phyloP scores from a whole-genome alignment of 2,888 invertebrate genomes.

The Didymodactylos carnosus region DNA sequence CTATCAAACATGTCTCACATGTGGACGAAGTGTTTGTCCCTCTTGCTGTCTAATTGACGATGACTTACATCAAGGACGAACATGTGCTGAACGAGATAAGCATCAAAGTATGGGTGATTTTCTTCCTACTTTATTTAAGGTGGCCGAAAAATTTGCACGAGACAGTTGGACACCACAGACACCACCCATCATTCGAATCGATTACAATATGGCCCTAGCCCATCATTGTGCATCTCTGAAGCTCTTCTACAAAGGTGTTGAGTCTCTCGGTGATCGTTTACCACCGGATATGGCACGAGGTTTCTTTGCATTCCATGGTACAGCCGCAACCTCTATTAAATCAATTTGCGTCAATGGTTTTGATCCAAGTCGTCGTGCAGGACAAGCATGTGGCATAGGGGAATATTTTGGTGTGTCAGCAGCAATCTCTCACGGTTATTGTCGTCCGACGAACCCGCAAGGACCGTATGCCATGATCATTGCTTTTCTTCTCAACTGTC shows the following conservation, averaged over 20 bases:
- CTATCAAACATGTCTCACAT: neutral
- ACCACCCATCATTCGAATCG: neutral
- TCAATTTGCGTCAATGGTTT: neutral
- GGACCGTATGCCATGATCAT: neutral
- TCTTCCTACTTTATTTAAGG: neutral
- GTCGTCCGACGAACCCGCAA: neutral
- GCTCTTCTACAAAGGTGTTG: neutral
- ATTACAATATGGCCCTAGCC: neutral
- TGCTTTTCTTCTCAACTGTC: neutral
- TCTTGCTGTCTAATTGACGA: neutral
- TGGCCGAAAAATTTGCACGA: neutral
- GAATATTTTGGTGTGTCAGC: neutral
- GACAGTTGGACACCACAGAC: neutral
- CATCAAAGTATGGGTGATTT: neutral
- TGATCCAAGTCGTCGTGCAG: neutral
- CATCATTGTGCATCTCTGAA: neutral
- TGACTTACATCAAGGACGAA: neutral
- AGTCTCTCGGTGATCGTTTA: neutral
- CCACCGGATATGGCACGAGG: neutral
- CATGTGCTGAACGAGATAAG: neutral
- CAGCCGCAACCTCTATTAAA: neutral
- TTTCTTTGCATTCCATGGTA: neutral
- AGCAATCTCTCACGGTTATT: neutral
- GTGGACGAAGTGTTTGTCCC: neutral
- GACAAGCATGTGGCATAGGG: neutral